Conservation (phyloP, 2,797 vertebrate genomes). For the Macropodus opercularis region DNA sequence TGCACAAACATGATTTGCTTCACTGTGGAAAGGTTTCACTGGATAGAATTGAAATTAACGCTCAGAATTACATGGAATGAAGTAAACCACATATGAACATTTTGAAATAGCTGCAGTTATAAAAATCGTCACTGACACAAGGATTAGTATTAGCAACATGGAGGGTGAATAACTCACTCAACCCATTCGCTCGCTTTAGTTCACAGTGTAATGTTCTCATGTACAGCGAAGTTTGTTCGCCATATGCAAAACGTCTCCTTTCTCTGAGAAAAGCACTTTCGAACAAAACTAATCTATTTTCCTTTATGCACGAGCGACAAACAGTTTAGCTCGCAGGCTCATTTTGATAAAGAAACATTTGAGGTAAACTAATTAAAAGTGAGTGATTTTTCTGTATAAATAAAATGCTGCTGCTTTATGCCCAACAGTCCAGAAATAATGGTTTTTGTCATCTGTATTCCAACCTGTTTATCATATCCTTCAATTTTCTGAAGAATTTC, state of each 20-base stretch:
- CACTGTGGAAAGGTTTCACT: background rate
- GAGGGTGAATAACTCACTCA: too few relatives aligned
- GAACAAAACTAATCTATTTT: constrained; percentile 17
- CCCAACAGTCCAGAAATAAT: constrained; percentile 8
- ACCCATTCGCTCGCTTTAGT: too few relatives aligned
- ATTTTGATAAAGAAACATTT: constrained; percentile 18
- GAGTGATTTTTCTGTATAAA: constrained; percentile 11
- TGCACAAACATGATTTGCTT: background rate
- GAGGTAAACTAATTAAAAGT: constrained; percentile 29
- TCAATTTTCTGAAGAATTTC: background rate
- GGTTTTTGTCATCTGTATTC: constrained; percentile 8
- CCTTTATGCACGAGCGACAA: constrained; percentile 11
- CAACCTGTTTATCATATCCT: background rate
- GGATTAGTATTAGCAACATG: too few relatives aligned
- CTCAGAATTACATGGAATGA: background rate
- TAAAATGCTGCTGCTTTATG: background rate
- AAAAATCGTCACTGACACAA: too few relatives aligned
- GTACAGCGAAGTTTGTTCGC: too few relatives aligned
- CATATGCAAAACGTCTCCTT: too few relatives aligned
- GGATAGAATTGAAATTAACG: background rate
- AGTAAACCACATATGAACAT: background rate
- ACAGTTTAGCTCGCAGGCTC: background rate
- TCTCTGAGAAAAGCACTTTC: background rate
- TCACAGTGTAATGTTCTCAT: background rate
- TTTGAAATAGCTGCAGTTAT: background rate